Percentiles rank a stretch among this genome's conserved stretches.
These are phyloP conservation scores for Diorhabda elongata DNA, from an alignment of 1,140 invertebrate genomes.

Conservation along the genomic window DNA sequence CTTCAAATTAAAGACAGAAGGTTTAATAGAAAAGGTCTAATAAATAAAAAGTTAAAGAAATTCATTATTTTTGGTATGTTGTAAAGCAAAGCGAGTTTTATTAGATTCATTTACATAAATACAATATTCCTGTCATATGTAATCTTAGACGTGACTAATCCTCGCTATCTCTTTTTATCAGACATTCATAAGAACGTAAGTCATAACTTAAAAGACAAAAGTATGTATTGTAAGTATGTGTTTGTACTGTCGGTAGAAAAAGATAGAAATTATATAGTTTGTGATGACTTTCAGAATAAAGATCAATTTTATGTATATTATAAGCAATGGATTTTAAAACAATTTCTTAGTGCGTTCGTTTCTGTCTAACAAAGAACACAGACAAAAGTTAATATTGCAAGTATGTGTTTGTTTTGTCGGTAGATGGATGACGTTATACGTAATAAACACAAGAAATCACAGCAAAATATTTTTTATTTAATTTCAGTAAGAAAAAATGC, in stretches of 20 bases:
- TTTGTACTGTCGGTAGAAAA: background rate
- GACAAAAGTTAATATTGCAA: slow-evolving; percentile 9
- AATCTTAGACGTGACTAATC: background rate
- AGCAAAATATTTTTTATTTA: background rate
- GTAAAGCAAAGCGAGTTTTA: no score
- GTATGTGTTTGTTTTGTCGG: no score
- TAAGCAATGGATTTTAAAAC: background rate
- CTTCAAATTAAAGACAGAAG: no score
- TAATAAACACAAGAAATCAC: no score
- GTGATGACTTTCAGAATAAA: background rate
- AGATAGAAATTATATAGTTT: background rate
- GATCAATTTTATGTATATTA: background rate
- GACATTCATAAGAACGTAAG: background rate
- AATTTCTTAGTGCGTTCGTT: slow-evolving; percentile 11
- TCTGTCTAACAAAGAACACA: slow-evolving; percentile 18
- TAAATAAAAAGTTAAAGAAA: no score
- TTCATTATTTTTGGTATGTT: no score
- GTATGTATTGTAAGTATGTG: no score
- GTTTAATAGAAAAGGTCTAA: no score
- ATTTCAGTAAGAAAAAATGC: slow-evolving; percentile 43
- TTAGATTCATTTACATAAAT: background rate
- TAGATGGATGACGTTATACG: no score
- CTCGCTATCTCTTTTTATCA: background rate
- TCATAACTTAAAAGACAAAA: background rate
- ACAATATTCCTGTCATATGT: background rate